Conservation (phyloP, 92 coral and sea anemone species). For the Parazoanthus swiftii region DNA sequence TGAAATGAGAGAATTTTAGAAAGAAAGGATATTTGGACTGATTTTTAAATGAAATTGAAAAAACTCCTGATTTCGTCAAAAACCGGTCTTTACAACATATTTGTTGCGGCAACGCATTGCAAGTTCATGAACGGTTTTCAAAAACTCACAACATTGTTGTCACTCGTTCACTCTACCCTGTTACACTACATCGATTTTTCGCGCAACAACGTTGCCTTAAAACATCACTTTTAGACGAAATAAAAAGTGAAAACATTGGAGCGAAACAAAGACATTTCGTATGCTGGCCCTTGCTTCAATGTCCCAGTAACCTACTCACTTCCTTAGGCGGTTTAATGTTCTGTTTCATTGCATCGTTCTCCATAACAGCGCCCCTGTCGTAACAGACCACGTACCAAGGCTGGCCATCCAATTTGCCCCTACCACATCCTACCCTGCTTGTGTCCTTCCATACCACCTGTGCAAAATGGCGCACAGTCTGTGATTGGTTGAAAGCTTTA, state of each 20-base stretch:
- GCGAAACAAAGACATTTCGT: neutral
- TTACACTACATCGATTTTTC: no score
- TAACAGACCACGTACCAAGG: conserved; percentile 29
- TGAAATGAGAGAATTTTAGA: no score
- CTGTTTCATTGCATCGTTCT: neutral
- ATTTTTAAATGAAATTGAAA: no score
- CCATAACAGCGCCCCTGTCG: conserved; percentile 24
- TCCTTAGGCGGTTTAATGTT: conserved; percentile 3
- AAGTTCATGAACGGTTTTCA: no score
- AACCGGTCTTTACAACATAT: no score
- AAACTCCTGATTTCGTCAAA: no score
- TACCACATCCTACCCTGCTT: conserved; percentile 15
- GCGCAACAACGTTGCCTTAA: no score
- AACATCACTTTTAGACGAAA: neutral
- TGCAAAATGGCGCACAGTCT: conserved; percentile 28
- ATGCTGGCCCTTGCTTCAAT: neutral
- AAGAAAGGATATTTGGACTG: no score
- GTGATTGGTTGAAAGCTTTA: neutral
- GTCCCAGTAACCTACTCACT: neutral
- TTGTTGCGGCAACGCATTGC: no score
- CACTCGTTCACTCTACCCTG: no score
- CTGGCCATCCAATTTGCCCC: conserved; percentile 8
- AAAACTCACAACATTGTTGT: no score
- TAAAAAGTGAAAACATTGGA: neutral
- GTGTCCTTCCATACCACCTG: conserved; percentile 24